Conservation (phyloP, 92 coral and sea anemone species). For the Heteractis magnifica region DNA sequence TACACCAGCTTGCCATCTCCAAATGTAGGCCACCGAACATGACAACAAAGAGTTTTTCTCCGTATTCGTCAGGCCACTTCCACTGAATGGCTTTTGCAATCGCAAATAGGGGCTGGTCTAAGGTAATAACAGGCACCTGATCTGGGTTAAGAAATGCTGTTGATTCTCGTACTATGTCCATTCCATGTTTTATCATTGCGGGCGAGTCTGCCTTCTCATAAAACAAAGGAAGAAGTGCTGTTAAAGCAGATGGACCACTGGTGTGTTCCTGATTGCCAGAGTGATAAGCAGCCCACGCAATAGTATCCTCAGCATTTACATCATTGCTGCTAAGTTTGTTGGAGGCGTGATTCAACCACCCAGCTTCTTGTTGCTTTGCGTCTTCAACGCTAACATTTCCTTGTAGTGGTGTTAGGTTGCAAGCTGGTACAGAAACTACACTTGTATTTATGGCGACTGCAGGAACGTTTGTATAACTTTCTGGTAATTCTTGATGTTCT, state of each 20-base stretch:
- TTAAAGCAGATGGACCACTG: slow-evolving; percentile 2
- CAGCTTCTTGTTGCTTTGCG: too few relatives aligned
- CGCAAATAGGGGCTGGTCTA: slow-evolving; percentile 16
- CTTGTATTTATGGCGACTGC: too few relatives aligned
- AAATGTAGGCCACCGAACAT: slow-evolving; percentile 22
- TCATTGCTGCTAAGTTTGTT: not conserved
- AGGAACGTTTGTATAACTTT: too few relatives aligned
- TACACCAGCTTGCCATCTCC: not conserved
- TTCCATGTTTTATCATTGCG: slow-evolving; percentile 21
- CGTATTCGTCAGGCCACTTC: slow-evolving; percentile 12
- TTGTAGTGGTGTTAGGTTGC: too few relatives aligned
- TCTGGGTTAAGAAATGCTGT: slow-evolving; percentile 8
- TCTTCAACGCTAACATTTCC: too few relatives aligned
- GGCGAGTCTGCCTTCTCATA: slow-evolving; percentile 12
- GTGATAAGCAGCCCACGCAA: not conserved
- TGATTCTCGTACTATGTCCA: not conserved
- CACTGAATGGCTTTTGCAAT: not conserved
- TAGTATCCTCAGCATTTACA: not conserved
- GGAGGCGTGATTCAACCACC: not conserved
- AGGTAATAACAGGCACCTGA: slow-evolving; percentile 9
- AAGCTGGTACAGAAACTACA: too few relatives aligned
- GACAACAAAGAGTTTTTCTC: not conserved
- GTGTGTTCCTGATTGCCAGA: not conserved
- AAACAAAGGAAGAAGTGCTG: slow-evolving; percentile 22
- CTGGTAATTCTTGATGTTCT: too few relatives aligned